Conservation (phyloP, 2,113 vertebrate species). For the Antechinus flavipes region DNA sequence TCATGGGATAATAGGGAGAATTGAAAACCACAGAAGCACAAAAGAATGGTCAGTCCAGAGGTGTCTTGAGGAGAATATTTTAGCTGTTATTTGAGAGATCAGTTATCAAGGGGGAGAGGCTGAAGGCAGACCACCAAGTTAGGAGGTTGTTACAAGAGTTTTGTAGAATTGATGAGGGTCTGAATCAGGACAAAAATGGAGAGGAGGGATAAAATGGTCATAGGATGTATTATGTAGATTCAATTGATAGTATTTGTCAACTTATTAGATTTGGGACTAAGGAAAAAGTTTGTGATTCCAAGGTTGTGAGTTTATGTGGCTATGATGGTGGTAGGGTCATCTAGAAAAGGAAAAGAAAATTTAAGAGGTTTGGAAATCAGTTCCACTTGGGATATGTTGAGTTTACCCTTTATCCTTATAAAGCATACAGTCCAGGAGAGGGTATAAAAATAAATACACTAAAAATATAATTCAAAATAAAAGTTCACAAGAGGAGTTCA, state of each 20-base stretch:
- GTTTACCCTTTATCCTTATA: not conserved
- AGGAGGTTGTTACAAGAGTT: not conserved
- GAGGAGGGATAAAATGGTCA: not conserved
- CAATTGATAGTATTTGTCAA: not conserved
- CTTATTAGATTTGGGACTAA: not conserved
- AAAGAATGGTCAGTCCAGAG: not conserved
- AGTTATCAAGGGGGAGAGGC: not conserved
- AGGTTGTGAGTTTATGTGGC: not conserved
- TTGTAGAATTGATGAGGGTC: not conserved
- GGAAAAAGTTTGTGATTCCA: not conserved
- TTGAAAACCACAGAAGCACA: not conserved
- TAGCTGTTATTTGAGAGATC: not conserved
- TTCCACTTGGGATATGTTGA: not conserved
- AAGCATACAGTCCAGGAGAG: not conserved
- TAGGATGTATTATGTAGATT: not conserved
- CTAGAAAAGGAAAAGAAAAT: not conserved
- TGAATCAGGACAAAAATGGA: not conserved
- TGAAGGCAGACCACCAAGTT: not conserved
- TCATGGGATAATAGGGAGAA: not conserved
- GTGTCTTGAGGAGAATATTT: not conserved
- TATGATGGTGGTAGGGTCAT: not conserved
- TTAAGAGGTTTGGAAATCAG: not conserved
- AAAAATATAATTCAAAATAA: not conserved
- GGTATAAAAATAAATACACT: not conserved
- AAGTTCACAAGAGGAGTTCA: not conserved